Percentiles rank a stretch among this genome's conserved stretches.
Conservation (phyloP, 2,888 invertebrate species). For the Hypselothyrea guttata region DNA sequence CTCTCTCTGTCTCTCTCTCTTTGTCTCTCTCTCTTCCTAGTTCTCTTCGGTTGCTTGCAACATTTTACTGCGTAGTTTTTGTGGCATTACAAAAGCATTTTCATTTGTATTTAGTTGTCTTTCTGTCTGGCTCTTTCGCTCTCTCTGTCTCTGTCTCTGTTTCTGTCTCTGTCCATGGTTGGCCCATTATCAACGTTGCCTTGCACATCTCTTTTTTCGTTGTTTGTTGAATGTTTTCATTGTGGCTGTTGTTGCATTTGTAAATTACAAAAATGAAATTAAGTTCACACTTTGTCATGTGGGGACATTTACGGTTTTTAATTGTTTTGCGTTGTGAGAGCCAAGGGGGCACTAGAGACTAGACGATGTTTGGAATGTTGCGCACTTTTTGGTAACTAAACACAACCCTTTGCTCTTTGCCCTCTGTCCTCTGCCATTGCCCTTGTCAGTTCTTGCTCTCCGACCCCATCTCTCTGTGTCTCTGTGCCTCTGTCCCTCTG, state of each 20-base stretch:
- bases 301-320: conserved; percentile 78
- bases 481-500: neutral
- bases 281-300: conserved; percentile 78
- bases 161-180: conserved; percentile 10
- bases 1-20: neutral
- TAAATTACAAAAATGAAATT: conserved; percentile 78
- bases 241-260: conserved; percentile 55
- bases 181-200: conserved; percentile 44
- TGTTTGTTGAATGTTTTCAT: conserved; percentile 9
- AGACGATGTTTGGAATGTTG: conserved; percentile 29
- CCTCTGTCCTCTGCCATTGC: conserved; percentile 5
- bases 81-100: conserved; percentile 70
- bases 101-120: conserved; percentile 72
- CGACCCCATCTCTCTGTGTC: neutral
- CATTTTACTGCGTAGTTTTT: conserved; percentile 49
- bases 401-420: conserved; percentile 9
- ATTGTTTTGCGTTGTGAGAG: conserved; percentile 59
- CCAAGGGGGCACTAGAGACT: neutral
- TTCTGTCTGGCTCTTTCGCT: neutral
- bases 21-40: neutral
- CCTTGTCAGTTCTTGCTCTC: neutral
- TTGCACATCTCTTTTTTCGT: conserved; percentile 29
- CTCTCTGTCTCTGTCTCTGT: neutral
- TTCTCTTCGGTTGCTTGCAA: neutral
- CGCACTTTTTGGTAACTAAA: conserved; percentile 43